Base-by-base conservation (phyloP, 1,140 invertebrate genomes). In the Monochamus saltuarius region DNA sequence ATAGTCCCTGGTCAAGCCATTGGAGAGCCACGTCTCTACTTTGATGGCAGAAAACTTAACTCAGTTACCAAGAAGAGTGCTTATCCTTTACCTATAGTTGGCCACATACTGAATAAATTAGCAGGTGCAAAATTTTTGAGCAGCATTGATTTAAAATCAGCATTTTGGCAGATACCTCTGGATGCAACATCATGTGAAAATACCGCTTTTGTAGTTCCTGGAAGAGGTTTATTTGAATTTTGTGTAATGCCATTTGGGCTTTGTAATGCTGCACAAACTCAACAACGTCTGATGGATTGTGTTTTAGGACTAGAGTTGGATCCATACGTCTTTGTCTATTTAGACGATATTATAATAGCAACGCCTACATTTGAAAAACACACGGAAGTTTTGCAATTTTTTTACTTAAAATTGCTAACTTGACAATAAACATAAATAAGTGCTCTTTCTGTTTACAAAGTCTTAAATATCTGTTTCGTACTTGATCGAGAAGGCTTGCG, bases 201-300 rank as follows among this genome's bases (percentile, higher is more conserved):
- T 50, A 81, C 79, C 1, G 76, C 72, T 2, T 79, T 80, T 62
- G 64, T 63, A 7, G 70, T 76, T 0, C 71, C 65, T 13, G 58
- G 74, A 7, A 40, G 39, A 40, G 39, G 39, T 8, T 16, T 13
- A 16, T 78, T 64, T 52, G 60, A 73, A 54, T 77, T 74, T 54
- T 66, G 50, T 7, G 69, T 73, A 0, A 50, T 50, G 14, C 19
- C 19, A 22, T 50, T 50, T 22, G 47, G 47, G 8, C 9, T 50
- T 1, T 22, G 9, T 10, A 50, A 50, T 50, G 47, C 47, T 3
- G 47, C 47, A 10, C 47, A 50, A 29, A 29, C 47, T 50, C 47
- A 50, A 9, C 47, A 50, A 50, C 47, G 47, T 1, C 13, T 29
- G 13, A 35, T 50, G 6, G 47, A 50, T 50, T 17, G 16, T 29